Percentiles rank a stretch among this genome's conserved stretches.
These are phyloP conservation scores for Drosophila suboccidentalis DNA, from an alignment of 2,888 invertebrate genomes.

Conservation along the genomic window DNA sequence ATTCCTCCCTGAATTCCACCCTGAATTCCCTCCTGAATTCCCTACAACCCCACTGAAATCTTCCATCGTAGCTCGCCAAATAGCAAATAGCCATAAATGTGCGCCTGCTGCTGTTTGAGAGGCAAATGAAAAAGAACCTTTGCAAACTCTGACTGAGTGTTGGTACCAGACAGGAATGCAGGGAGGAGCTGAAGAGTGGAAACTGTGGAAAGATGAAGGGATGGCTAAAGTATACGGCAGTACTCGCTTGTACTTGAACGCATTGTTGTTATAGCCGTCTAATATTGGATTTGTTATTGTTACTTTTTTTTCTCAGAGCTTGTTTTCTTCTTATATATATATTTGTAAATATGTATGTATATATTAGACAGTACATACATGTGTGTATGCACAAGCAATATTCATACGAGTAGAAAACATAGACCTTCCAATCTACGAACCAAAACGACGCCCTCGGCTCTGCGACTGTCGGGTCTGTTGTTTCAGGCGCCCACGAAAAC, in stretches of 20 bases:
- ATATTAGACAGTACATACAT: slow-evolving; percentile 7
- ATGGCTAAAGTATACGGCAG: slow-evolving; percentile 2
- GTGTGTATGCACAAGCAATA: slow-evolving; percentile 64
- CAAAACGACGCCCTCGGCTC: slow-evolving; percentile 45
- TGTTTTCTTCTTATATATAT: slow-evolving; percentile 39
- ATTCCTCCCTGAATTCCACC: not conserved
- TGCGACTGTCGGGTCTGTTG: slow-evolving; percentile 68
- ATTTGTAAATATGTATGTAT: slow-evolving; percentile 1
- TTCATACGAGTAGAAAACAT: slow-evolving; percentile 59
- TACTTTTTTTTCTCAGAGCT: slow-evolving; percentile 56
- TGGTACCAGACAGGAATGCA: slow-evolving; percentile 1
- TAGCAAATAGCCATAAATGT: slow-evolving; percentile 71
- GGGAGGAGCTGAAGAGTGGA: not conserved
- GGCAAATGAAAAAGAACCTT: slow-evolving; percentile 33
- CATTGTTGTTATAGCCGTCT: slow-evolving; percentile 72
- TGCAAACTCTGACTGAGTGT: slow-evolving; percentile 18
- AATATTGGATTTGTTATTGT: slow-evolving; percentile 80
- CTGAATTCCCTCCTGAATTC: not conserved
- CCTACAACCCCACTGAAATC: not conserved
- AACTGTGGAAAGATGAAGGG: not conserved
- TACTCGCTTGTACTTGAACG: slow-evolving; percentile 54
- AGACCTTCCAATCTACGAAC: slow-evolving; percentile 24
- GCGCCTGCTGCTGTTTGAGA: slow-evolving; percentile 49
- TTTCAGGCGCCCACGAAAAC: slow-evolving; percentile 58
- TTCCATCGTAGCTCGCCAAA: slow-evolving; percentile 34